Conservation (phyloP, 2,888 invertebrate genomes). For the Tetrapedia diversipes region DNA sequence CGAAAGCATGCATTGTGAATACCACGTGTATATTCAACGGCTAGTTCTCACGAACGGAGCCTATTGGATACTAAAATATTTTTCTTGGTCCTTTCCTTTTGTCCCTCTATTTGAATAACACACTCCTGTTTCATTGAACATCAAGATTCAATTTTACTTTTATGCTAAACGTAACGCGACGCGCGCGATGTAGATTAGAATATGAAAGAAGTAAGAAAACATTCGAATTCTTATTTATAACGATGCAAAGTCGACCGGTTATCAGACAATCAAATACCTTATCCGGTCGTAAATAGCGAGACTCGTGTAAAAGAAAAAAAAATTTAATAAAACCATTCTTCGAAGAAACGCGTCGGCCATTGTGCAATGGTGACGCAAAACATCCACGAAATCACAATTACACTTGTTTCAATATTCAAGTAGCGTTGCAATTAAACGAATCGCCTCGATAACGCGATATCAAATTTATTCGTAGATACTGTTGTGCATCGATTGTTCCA, state of each 20-base stretch:
- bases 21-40: constrained; percentile 12
- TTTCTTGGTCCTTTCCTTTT: not conserved
- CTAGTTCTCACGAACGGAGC: constrained; percentile 23
- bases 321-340: constrained; percentile 22
- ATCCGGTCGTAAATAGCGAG: too few relatives aligned
- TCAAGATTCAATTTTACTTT: constrained; percentile 16
- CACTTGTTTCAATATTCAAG: constrained; percentile 24
- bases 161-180: constrained; percentile 9
- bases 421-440: constrained; percentile 9
- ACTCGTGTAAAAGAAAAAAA: too few relatives aligned
- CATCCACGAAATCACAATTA: constrained; percentile 7
- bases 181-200: not conserved
- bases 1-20: constrained; percentile 25
- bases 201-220: constrained; percentile 5
- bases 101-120: not conserved
- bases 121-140: not conserved
- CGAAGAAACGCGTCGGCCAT: not conserved
- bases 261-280: not conserved
- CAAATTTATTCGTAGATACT: not conserved
- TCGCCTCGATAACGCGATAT: not conserved
- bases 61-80: constrained; percentile 9
- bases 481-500: not conserved
- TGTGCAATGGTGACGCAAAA: constrained; percentile 20
- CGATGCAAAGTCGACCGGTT: not conserved
- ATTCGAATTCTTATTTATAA: constrained; percentile 18